These are phyloP conservation scores for Hyppa rectilinea DNA, from an alignment of 2,888 invertebrate species.

Conservation along the genomic window DNA sequence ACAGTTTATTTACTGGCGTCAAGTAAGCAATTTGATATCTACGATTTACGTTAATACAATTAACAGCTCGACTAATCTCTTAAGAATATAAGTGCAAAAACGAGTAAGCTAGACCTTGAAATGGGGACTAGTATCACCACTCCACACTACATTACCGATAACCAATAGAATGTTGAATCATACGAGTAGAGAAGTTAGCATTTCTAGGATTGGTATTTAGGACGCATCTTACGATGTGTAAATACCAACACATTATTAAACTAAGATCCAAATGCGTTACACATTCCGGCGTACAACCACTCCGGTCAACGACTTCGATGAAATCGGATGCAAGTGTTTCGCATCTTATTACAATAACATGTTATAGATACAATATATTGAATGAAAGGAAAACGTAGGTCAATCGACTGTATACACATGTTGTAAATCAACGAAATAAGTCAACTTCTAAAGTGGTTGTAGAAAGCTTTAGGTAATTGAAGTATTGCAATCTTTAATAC, in stretches of 20 bases:
- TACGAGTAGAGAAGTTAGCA: slow-evolving; percentile 44
- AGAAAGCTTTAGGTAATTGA: slow-evolving; percentile 36
- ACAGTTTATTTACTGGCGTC: slow-evolving; percentile 10
- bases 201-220: slow-evolving; percentile 74
- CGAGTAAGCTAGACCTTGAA: slow-evolving; percentile 33
- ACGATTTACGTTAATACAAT: slow-evolving; percentile 16
- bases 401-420: slow-evolving; percentile 20
- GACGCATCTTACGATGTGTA: slow-evolving; percentile 65
- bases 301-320: slow-evolving; percentile 62
- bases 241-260: slow-evolving; percentile 69
- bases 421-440: slow-evolving; percentile 25
- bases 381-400: slow-evolving; percentile 45
- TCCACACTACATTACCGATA: slow-evolving; percentile 20
- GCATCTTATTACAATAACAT: slow-evolving; percentile 59
- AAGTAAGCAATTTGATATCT: slow-evolving; percentile 29
- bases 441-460: slow-evolving; percentile 6
- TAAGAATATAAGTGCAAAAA: slow-evolving; percentile 26
- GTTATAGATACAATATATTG: slow-evolving; percentile 35
- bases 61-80: slow-evolving; percentile 18
- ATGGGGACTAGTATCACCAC: slow-evolving; percentile 9
- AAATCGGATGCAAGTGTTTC: slow-evolving; percentile 64
- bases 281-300: slow-evolving; percentile 58
- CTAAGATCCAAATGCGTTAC: slow-evolving; percentile 56
- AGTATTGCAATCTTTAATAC: slow-evolving; percentile 36
- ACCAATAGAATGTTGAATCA: slow-evolving; percentile 23